These are phyloP conservation scores for Lampropteryx suffumata DNA, from an alignment of 2,888 invertebrate species.

Conservation along the genomic window DNA sequence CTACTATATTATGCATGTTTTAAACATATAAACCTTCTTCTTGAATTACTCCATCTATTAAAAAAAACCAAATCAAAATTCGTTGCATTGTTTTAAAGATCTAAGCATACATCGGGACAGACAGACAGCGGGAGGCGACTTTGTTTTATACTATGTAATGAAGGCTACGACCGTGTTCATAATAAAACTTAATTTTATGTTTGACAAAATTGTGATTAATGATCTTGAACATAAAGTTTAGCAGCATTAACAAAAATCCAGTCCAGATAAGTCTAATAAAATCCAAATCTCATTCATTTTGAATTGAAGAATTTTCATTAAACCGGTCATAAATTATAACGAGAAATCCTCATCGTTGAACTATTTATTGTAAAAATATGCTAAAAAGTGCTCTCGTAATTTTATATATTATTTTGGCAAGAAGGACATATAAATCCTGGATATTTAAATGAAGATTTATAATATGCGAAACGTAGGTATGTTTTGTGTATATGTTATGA, in stretches of 20 bases:
- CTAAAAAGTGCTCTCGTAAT: constrained; percentile 15
- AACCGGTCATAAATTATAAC: constrained; percentile 11
- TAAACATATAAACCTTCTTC: too few species aligned
- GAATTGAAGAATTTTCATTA: constrained; percentile 6
- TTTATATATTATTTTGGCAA: constrained; percentile 12
- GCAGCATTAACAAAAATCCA: background rate
- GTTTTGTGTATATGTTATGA: constrained; percentile 1
- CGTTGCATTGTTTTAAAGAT: too few species aligned
- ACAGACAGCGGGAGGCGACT: too few species aligned
- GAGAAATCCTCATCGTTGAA: background rate
- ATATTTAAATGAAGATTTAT: background rate
- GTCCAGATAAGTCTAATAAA: constrained; percentile 4
- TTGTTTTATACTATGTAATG: too few species aligned
- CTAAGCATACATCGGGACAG: too few species aligned
- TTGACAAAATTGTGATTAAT: constrained; percentile 1
- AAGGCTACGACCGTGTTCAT: too few species aligned
- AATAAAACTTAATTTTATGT: background rate
- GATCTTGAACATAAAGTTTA: background rate
- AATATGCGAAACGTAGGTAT: constrained; percentile 5
- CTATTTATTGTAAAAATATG: constrained; percentile 12
- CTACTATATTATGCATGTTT: too few species aligned
- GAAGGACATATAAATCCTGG: background rate
- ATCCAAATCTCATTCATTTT: constrained; percentile 4
- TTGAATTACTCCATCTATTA: too few species aligned
- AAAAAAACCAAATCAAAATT: too few species aligned